Conservation (phyloP, 2,888 invertebrate species). For the Clusia tigrina region DNA sequence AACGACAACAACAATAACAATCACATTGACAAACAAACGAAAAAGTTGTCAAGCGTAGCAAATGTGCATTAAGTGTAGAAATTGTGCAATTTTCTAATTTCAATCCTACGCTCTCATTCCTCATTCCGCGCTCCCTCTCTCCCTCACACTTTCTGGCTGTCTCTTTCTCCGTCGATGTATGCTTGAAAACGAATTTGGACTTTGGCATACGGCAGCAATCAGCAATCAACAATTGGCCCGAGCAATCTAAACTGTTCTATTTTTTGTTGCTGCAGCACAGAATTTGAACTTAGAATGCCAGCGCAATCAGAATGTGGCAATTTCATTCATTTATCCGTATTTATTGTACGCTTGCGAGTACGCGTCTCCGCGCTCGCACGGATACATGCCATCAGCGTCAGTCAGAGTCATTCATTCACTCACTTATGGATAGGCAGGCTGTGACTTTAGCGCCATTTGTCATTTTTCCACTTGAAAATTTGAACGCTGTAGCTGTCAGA, state of each 20-base stretch:
- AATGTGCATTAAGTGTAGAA: constrained; percentile 1
- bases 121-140: neutral
- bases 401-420: neutral
- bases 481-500: constrained; percentile 7
- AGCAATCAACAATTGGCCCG: neutral
- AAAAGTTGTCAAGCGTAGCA: neutral
- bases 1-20: neutral
- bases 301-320: neutral
- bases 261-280: no score
- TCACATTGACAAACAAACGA: neutral
- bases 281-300: neutral
- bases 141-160: no score
- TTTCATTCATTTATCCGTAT: constrained; percentile 11
- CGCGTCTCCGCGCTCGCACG: neutral
- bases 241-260: neutral
- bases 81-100: constrained; percentile 10
- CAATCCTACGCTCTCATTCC: neutral
- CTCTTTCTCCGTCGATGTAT: no score
- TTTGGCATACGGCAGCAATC: neutral
- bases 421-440: neutral
- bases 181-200: constrained; percentile 1
- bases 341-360: neutral
- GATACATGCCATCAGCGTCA: no score
- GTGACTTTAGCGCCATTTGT: constrained; percentile 14
- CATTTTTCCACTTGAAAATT: constrained; percentile 22